Base-by-base conservation (phyloP, 2,113 vertebrate species). In the Pteruthius melanotis region DNA sequence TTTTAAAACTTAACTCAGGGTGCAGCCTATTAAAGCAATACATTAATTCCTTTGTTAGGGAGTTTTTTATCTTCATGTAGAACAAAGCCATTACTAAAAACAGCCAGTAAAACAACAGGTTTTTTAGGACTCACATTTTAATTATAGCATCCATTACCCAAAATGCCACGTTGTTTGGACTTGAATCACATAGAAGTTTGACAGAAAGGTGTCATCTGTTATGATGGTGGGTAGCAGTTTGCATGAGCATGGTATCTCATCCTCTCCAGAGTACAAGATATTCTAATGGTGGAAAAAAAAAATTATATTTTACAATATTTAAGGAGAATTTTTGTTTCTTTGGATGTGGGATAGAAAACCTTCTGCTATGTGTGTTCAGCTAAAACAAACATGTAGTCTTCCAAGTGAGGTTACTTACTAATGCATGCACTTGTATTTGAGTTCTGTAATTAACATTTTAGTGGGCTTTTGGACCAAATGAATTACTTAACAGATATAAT, bases 1-100 rank as follows among this genome's bases (percentile, higher is more conserved):
- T 98, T 98, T 97, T 97, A 97, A 97, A 97, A 97, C 96, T 96
- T 97, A 97, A 97, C 97, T 97, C 95, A 87, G 91, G 70, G 96
- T 97, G 77, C 94, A 97, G 95, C 96, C 97, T 97, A 95, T 97
- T 97, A 97, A 97, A 97, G 97, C 95, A 96, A 94, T 96, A 95
- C 95, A 94, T 97, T 97, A 97, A 96, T 97, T 97, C 97, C 75
- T 97, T 96, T 98, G 95, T 97, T 96, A 95, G 96, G 91, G 96
- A 97, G 89, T 93, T 97, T 40, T 97, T 97, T 97, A 96, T 97
- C 97, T 97, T 97, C 84, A 26, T 93, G 94, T 97, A 97, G 94
- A 97, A 96, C 96, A 97, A 97, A 98, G 83, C 91, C 90, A 89
- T 97, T 97, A 96, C 94, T 97, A 87, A 96, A 96, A 96, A 89